phyloP scores from a whole-genome alignment of 92 coral and sea anemone genomes.

The Pocillopora grandis region DNA sequence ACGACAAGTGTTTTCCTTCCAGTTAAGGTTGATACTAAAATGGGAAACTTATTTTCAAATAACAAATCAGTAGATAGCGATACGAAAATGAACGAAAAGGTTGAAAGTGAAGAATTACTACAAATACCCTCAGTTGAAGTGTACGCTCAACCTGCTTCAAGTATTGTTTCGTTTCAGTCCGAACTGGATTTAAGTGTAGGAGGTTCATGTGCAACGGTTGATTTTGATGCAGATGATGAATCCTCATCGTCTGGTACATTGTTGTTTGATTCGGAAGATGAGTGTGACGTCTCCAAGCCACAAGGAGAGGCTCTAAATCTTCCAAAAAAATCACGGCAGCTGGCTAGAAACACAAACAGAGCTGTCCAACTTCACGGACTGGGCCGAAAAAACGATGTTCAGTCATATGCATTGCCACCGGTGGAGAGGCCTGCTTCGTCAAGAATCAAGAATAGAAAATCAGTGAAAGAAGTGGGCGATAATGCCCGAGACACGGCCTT shows the following conservation, averaged over 20 bases:
- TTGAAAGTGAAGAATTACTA: not conserved
- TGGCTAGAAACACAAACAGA: not conserved
- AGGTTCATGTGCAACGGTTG: not conserved
- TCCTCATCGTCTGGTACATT: not conserved
- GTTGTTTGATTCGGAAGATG: not conserved
- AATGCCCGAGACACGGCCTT: not conserved
- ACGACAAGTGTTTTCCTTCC: not conserved
- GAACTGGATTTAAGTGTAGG: no score
- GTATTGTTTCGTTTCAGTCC: no score
- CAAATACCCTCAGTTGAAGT: no score
- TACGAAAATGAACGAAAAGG: not conserved
- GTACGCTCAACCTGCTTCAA: no score
- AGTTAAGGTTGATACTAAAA: not conserved
- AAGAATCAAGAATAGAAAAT: not conserved
- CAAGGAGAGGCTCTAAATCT: not conserved
- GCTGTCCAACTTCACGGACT: not conserved
- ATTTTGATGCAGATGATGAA: slow-evolving; percentile 1
- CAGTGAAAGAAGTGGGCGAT: not conserved
- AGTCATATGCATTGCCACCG: not conserved
- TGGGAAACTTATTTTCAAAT: slow-evolving; percentile 2
- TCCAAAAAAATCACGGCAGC: no score
- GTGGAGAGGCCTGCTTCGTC: not conserved
- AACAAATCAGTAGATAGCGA: not conserved
- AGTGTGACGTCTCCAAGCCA: not conserved
- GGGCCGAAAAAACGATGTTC: not conserved